Evolutionary conservation across 2,797 vertebrate genomes (phyloP).

Genomic region (Ctenochaetus hawaiiensis): DNA sequence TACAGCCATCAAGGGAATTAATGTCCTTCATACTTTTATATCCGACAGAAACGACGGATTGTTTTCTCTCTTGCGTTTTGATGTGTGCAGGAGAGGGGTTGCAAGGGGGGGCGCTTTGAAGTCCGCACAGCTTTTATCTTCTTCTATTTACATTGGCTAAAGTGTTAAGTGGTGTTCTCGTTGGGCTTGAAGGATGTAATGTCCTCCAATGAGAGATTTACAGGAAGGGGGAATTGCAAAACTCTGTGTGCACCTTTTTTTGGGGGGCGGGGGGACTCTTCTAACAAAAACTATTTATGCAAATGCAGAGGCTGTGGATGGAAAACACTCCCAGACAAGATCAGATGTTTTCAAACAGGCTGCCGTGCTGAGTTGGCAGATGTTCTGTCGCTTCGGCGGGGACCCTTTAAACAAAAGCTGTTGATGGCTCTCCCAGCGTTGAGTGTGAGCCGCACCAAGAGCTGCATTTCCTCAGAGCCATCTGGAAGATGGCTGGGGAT

Average conservation of each 20-base stretch:
- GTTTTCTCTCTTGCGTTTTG: conserved; percentile 66
- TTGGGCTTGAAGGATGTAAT: conserved; percentile 73
- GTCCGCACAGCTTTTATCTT: conserved; percentile 72
- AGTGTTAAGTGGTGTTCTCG: conserved; percentile 78
- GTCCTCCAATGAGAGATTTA: conserved; percentile 66
- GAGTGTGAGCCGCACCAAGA: conserved; percentile 53
- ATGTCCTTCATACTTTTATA: conserved; percentile 68
- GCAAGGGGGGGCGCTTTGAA: conserved; percentile 69
- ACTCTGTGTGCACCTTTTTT: conserved; percentile 36
- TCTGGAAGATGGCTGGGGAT: conserved; percentile 63
- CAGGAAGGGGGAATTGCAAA: conserved; percentile 66
- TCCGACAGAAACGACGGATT: conserved; percentile 60
- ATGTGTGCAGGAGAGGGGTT: conserved; percentile 54
- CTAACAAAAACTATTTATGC: conserved; percentile 76
- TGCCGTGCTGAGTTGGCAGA: conserved; percentile 72
- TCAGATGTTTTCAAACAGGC: conserved; percentile 73
- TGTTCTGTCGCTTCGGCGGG: conserved; percentile 70
- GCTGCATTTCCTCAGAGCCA: conserved; percentile 68
- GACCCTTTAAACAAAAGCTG: conserved; percentile 70
- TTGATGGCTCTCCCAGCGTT: conserved; percentile 55
- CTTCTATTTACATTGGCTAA: conserved; percentile 75
- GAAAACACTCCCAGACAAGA: conserved; percentile 65
- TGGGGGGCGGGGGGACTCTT: conserved; percentile 14
- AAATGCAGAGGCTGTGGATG: conserved; percentile 60
- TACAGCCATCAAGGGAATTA: conserved; percentile 63